phyloP scores from a whole-genome alignment of 2,888 invertebrate species.

The Diabrotica balteata region DNA sequence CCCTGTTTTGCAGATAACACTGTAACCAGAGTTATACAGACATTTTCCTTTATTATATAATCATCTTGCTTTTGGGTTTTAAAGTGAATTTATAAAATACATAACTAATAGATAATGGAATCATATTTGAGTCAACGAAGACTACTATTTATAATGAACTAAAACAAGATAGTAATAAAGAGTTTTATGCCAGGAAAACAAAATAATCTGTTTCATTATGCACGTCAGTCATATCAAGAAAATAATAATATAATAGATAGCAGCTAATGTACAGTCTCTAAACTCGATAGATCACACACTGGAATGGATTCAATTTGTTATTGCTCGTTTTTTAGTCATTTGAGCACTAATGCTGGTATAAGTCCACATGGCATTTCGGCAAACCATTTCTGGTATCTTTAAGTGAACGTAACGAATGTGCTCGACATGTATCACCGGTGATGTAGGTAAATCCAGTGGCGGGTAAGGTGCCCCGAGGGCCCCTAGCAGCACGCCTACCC shows the following conservation, averaged over 20 bases:
- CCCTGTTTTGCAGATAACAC: too few species aligned
- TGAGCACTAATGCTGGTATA: slow-evolving; percentile 51
- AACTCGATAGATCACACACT: slow-evolving; percentile 57
- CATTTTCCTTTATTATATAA: too few species aligned
- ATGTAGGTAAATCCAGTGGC: slow-evolving; percentile 81
- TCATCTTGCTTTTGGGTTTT: too few species aligned
- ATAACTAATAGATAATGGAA: too few species aligned
- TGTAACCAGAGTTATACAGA: too few species aligned
- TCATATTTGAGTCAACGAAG: too few species aligned
- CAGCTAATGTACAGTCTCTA: slow-evolving; percentile 58
- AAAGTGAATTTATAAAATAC: too few species aligned
- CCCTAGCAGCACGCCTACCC: slow-evolving; percentile 60
- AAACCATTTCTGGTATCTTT: slow-evolving; percentile 57
- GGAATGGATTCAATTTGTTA: slow-evolving; percentile 60
- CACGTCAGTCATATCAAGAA: too few species aligned
- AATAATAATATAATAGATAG: slow-evolving; percentile 51
- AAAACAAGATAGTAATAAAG: too few species aligned
- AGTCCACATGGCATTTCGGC: slow-evolving; percentile 53
- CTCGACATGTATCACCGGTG: slow-evolving; percentile 70
- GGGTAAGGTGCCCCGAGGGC: slow-evolving; percentile 69
- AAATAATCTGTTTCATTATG: too few species aligned
- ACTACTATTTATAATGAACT: too few species aligned
- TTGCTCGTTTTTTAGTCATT: slow-evolving; percentile 45
- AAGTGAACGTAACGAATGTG: slow-evolving; percentile 60
- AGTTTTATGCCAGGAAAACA: too few species aligned